Conservation (phyloP, 2,888 invertebrate species). For the Euspilapteryx auroguttella region DNA sequence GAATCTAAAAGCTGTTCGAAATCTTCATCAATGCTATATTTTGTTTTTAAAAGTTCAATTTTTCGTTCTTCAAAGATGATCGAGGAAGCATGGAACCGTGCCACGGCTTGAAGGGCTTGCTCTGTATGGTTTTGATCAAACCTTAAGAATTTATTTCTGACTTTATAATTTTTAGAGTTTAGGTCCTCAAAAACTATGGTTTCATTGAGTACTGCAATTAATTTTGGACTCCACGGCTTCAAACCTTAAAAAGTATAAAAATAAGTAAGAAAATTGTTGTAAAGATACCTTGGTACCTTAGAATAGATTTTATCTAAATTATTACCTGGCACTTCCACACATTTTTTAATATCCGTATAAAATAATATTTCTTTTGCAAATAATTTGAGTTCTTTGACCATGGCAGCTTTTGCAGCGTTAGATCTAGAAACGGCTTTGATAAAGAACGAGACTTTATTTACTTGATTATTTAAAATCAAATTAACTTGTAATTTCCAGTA, state of each 20-base stretch:
- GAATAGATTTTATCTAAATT: not conserved
- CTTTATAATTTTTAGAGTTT: constrained; percentile 22
- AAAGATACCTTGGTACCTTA: no score
- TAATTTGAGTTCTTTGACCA: constrained; percentile 30
- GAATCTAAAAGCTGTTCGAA: constrained; percentile 17
- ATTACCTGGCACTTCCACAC: constrained; percentile 25
- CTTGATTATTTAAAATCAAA: constrained; percentile 10
- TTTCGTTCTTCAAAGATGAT: constrained; percentile 51
- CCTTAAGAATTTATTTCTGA: constrained; percentile 26
- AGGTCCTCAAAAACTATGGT: constrained; percentile 45
- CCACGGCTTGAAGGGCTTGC: constrained; percentile 39
- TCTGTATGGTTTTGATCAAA: constrained; percentile 48
- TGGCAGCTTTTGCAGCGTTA: constrained; percentile 35
- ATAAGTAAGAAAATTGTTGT: not conserved
- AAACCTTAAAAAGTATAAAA: constrained; percentile 17
- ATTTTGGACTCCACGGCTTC: constrained; percentile 30
- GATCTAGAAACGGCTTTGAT: constrained; percentile 31
- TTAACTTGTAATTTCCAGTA: constrained; percentile 35
- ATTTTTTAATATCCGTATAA: constrained; percentile 26
- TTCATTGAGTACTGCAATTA: constrained; percentile 22
- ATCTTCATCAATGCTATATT: constrained; percentile 25
- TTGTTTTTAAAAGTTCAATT: constrained; percentile 16
- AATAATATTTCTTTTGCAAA: constrained; percentile 34
- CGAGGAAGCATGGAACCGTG: constrained; percentile 52
- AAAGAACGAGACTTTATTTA: constrained; percentile 22